Conservation (phyloP, 2,888 invertebrate genomes). For the Sesia apiformis region DNA sequence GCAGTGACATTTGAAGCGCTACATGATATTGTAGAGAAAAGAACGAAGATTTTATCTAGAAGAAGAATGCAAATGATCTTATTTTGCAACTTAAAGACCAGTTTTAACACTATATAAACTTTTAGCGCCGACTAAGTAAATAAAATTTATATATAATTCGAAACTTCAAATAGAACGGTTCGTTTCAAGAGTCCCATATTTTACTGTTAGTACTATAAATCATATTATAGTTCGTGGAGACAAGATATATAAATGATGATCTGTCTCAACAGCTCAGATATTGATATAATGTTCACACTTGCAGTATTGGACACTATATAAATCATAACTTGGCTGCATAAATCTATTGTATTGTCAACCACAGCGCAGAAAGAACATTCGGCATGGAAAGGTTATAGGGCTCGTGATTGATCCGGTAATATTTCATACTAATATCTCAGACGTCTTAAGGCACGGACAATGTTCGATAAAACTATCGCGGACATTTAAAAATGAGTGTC, state of each 20-base stretch:
- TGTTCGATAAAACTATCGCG: too few species aligned
- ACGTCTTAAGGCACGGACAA: too few species aligned
- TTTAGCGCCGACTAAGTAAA: background rate
- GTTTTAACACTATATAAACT: background rate
- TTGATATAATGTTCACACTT: slow-evolving; percentile 57
- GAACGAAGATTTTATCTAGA: background rate
- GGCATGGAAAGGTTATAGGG: too few species aligned
- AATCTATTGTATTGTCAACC: slow-evolving; percentile 3
- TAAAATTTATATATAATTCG: too few species aligned
- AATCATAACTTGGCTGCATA: slow-evolving; percentile 14
- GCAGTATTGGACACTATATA: slow-evolving; percentile 14
- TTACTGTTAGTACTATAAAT: slow-evolving; percentile 13
- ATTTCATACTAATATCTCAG: too few species aligned
- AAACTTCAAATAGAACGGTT: background rate
- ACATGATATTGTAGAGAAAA: background rate
- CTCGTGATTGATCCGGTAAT: too few species aligned
- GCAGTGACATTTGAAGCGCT: background rate
- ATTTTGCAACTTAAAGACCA: background rate
- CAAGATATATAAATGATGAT: slow-evolving; percentile 42
- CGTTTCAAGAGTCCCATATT: slow-evolving; percentile 14
- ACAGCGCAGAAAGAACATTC: background rate
- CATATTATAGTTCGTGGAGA: slow-evolving; percentile 6
- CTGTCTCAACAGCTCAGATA: slow-evolving; percentile 23
- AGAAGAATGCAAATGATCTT: background rate
- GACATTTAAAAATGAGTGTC: too few species aligned